phyloP scores from a whole-genome alignment of 2,888 invertebrate species.

The Drosophila mimica region DNA sequence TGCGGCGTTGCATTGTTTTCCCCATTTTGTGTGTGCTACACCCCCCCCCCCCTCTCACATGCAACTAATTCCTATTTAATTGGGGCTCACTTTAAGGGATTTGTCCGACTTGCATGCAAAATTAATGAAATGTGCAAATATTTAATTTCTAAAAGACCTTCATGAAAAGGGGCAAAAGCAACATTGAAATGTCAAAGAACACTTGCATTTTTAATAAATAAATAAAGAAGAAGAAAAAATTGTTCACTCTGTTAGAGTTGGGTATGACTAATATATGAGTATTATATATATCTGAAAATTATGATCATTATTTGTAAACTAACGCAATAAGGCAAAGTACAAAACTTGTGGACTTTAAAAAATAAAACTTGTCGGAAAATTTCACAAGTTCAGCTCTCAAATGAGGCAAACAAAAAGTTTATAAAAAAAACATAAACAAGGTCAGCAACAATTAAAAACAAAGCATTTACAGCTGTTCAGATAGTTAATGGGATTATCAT shows the following conservation, averaged over 20 bases:
- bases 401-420: constrained; percentile 2
- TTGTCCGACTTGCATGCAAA: constrained; percentile 31
- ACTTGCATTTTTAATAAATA: background rate
- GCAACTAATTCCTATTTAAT: constrained; percentile 69
- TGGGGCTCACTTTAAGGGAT: constrained; percentile 52
- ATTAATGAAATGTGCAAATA: constrained; percentile 46
- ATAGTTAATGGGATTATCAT: background rate
- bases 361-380: constrained; percentile 1
- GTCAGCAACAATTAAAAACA: constrained; percentile 14
- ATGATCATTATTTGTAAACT: constrained; percentile 42
- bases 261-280: background rate
- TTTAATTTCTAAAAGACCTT: constrained; percentile 40
- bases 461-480: background rate
- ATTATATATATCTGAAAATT: background rate
- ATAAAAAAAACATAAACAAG: constrained; percentile 16
- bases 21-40: constrained; percentile 16
- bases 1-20: constrained; percentile 41
- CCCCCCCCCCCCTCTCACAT: background rate
- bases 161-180: constrained; percentile 10
- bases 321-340: constrained; percentile 30
- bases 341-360: constrained; percentile 21
- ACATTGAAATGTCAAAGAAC: constrained; percentile 1
- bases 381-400: background rate
- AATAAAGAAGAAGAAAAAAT: rapidly evolving
- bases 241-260: background rate